Evolutionary conservation across 64 coral and sea anemone species (phyloP), one percentile per base, ranked within the genome.

Genomic region (Anthopleura sola): DNA sequence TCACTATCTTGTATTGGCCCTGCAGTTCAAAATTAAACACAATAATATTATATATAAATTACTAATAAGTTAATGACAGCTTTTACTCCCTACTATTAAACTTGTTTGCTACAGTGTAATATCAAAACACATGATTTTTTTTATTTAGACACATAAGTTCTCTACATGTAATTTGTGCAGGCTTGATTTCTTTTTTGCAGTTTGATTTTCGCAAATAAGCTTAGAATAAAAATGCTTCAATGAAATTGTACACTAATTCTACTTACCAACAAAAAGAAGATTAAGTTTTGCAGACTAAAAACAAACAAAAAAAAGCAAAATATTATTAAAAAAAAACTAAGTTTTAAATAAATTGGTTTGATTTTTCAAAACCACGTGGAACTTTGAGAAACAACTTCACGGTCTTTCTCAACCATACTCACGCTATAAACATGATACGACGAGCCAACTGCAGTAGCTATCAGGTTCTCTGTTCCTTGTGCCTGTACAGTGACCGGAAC

Each of bases 231-330:
- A n/a, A n/a, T n/a, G n/a, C n/a, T n/a, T n/a, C n/a, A n/a, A n/a
- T n/a, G n/a, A n/a, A n/a, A n/a, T n/a, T n/a, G n/a, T n/a, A n/a
- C n/a, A n/a, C n/a, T n/a, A n/a, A n/a, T 32, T 46, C 17, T 79
- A 89, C 95, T 92, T 86, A 98, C 96, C 96, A 90, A 98, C 96
- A 85, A 98, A 98, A n/a, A 98, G 84, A 11, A 98, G 60, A 57
- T 94, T 94, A 78, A 98, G 68, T 74, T 98, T 98, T 32, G 92
- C 89, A 90, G 92, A 94, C 96, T 98, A 34, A 21, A 92, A 86
- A 50, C 1, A n/a, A n/a, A 23, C 88, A 80, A 51, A 58, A 18
- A 81, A 49, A 83, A 48, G 34, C 50, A 28, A 85, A 13, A 9
- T 49, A 21, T 77, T 18, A 53, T 20, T 76, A 17, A 39, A 39